These are phyloP conservation scores for Tetranychus urticae DNA, from an alignment of 1,140 invertebrate genomes.

Conservation along the genomic window DNA sequence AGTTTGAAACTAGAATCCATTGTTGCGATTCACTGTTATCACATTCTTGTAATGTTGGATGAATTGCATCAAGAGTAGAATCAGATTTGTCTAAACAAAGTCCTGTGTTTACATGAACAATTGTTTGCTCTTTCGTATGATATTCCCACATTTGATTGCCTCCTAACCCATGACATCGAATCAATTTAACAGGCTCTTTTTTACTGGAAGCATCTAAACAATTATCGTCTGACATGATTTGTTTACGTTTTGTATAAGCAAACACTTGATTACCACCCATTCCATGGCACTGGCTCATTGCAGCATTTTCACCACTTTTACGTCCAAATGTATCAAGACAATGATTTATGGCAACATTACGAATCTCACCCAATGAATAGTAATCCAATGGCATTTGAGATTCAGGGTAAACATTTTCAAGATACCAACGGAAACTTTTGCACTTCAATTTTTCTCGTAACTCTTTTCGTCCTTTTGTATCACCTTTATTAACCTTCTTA, in stretches of 20 bases:
- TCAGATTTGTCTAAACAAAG: slow-evolving; percentile 61
- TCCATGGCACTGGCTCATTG: slow-evolving; percentile 83
- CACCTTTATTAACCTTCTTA: slow-evolving; percentile 56
- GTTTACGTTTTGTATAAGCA: slow-evolving; percentile 79
- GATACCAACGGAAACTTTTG: slow-evolving; percentile 91
- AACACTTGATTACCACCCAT: slow-evolving; percentile 32
- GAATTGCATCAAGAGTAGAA: slow-evolving; percentile 29
- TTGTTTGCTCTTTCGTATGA: slow-evolving; percentile 46
- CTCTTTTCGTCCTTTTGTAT: slow-evolving; percentile 47
- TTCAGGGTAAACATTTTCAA: slow-evolving; percentile 61
- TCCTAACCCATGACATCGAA: slow-evolving; percentile 75
- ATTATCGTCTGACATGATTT: slow-evolving; percentile 95
- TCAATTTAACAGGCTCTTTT: slow-evolving; percentile 60
- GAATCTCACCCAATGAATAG: slow-evolving; percentile 80
- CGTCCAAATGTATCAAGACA: slow-evolving; percentile 88
- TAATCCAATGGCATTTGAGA: slow-evolving; percentile 92
- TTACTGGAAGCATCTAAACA: slow-evolving; percentile 55
- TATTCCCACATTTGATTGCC: slow-evolving; percentile 79
- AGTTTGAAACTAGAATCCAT: slow-evolving; percentile 66
- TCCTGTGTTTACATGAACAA: slow-evolving; percentile 72
- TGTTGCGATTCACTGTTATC: slow-evolving; percentile 44
- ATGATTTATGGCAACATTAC: slow-evolving; percentile 59
- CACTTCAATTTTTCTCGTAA: slow-evolving; percentile 63
- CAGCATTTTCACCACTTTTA: slow-evolving; percentile 74
- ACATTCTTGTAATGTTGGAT: slow-evolving; percentile 45